phyloP scores from a whole-genome alignment of 1,140 invertebrate species.

The Drosophila oshimai region DNA sequence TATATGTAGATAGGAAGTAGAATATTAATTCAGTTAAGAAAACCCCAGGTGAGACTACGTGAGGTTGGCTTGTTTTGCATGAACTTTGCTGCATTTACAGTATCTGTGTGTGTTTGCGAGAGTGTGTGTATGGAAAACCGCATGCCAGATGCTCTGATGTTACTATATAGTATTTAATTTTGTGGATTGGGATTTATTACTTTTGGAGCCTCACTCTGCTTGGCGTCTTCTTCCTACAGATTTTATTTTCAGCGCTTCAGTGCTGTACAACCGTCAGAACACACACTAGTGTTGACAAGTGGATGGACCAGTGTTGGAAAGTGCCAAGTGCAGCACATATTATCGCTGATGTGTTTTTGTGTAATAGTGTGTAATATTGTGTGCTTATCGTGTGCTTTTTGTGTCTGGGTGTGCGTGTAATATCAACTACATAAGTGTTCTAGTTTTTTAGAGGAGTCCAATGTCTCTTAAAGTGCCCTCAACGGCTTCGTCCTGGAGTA shows the following conservation, averaged over 20 bases:
- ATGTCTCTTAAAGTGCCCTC: constrained; percentile 92
- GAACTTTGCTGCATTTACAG: constrained; percentile 50
- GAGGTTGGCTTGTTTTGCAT: constrained; percentile 65
- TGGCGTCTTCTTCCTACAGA: constrained; percentile 7
- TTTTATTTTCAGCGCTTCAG: constrained; percentile 1
- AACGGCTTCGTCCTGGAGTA: constrained; percentile 90
- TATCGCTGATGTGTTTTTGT: constrained; percentile 20
- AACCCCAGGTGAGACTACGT: constrained; percentile 33
- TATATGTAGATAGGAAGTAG: constrained; percentile 24
- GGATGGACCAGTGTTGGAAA: constrained; percentile 20
- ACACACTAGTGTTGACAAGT: constrained; percentile 17
- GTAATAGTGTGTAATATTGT: constrained; percentile 22
- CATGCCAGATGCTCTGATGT: constrained; percentile 35
- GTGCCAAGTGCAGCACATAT: constrained; percentile 30
- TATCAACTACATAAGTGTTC: constrained; percentile 67
- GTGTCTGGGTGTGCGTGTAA: constrained; percentile 46
- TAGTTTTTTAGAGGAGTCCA: constrained; percentile 87
- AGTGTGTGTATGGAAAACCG: constrained; percentile 26
- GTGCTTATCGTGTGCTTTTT: constrained; percentile 6
- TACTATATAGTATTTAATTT: constrained; percentile 21
- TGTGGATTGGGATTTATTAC: constrained; percentile 24
- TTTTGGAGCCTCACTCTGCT: constrained; percentile 30
- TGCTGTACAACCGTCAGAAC: constrained; percentile 31
- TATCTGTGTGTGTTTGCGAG: constrained; percentile 19
- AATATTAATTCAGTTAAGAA: constrained; percentile 26